Evolutionary conservation across 2,888 invertebrate genomes (phyloP), one percentile per base, ranked within the genome.

Genomic region (Yponomeuta plumbellus): DNA sequence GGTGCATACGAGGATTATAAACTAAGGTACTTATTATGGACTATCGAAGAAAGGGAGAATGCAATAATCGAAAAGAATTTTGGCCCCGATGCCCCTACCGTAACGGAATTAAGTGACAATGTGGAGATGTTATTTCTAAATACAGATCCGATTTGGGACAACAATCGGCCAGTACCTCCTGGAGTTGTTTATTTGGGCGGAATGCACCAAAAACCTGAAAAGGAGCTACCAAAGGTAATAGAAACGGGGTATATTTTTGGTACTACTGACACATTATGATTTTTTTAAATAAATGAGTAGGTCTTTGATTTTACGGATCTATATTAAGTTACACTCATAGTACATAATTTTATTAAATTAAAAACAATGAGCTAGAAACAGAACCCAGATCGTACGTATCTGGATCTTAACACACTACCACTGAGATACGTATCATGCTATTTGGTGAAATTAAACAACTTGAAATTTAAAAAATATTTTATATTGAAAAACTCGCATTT

Each of bases 111-210:
- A 26, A 2, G 11, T 11, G 22, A n/a, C 8, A 65, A 65, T 56
- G 56, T 64, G 10, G 52, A 64, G 10, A 21, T 64, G 23, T 56
- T 64, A n/a, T 56, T 64, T 52, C 13, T 64, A 23, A 64, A 64
- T n/a, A 22, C 13, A 21, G 10, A 64, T 22, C 8, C 52, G 5
- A 13, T 64, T 3, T 64, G 34, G 34, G 64, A 64, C 11, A n/a
- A 23, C 11, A 64, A 64, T 23, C 20, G 56, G 11, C 56, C 64
- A n/a, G 64, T 64, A 13, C 64, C 64, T 21, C 64, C 64, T 13
- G 22, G 34, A 13, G 65, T 56, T 10, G 34, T 65, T 13, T n/a
- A 23, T 56, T 34, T 65, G 56, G 65, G 65, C 26, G 65, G 26
- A 22, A 8, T 57, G 17, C 65, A 56, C n/a, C 21, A 22, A 10